Conservation (phyloP, 2,797 vertebrate species). For the Balearica regulorum region DNA sequence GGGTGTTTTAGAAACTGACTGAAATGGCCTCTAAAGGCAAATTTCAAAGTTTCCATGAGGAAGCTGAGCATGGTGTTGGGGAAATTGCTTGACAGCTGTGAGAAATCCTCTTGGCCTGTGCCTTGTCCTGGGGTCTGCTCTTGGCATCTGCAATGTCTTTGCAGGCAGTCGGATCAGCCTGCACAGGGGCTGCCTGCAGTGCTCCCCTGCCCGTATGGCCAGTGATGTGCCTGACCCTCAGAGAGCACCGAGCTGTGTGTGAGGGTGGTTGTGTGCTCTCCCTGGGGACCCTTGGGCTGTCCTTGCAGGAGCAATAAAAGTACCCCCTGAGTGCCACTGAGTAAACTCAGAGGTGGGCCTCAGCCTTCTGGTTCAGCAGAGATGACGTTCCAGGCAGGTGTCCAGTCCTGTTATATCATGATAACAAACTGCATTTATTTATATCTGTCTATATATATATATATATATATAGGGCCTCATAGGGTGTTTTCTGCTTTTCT, state of each 20-base stretch:
- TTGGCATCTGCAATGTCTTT: background rate
- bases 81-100: background rate
- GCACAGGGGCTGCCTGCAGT: background rate
- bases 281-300: background rate
- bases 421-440: background rate
- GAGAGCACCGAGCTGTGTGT: background rate
- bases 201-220: background rate
- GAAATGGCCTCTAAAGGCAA: background rate
- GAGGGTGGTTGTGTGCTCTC: background rate
- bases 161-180: fast-evolving
- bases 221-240: fast-evolving
- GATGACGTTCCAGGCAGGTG: background rate
- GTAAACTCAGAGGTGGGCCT: background rate
- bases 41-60: background rate
- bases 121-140: background rate
- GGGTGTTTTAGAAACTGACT: background rate
- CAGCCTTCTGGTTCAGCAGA: background rate
- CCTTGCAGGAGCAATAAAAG: background rate
- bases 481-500: background rate
- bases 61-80: background rate
- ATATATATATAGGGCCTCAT: fast-evolving
- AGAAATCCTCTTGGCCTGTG: background rate
- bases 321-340: background rate
- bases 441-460: too few relatives aligned
- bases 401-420: background rate